phyloP scores from a whole-genome alignment of 1,140 invertebrate genomes.

The Zaprionus africanus region DNA sequence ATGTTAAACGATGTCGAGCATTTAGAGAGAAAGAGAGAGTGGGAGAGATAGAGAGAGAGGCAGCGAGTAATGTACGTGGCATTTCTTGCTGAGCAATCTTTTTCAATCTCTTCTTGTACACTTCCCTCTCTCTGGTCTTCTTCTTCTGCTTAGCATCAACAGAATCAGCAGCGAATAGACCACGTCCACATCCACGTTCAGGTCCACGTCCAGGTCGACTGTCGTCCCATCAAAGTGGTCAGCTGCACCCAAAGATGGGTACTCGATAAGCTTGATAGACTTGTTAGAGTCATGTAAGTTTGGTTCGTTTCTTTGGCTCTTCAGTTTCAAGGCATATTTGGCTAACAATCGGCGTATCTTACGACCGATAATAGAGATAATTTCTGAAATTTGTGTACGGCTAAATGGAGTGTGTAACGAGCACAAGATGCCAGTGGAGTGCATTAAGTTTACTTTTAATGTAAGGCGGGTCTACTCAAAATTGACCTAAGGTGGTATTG shows the following conservation, averaged over 20 bases:
- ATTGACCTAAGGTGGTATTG: neutral
- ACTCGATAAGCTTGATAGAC: slow-evolving; percentile 16
- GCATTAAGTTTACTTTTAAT: neutral
- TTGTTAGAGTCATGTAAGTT: slow-evolving; percentile 16
- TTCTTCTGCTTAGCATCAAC: neutral
- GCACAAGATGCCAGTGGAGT: neutral
- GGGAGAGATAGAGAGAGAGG: slow-evolving; percentile 24
- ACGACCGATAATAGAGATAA: neutral
- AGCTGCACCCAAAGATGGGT: neutral
- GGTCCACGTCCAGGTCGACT: neutral
- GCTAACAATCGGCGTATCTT: neutral
- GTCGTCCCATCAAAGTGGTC: neutral
- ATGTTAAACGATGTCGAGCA: slow-evolving; percentile 81
- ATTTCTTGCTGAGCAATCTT: slow-evolving; percentile 6
- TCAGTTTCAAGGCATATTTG: neutral
- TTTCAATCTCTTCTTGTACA: neutral
- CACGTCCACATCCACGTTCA: neutral
- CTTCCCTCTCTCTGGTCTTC: neutral
- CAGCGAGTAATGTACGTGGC: slow-evolving; percentile 17
- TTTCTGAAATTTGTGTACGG: slow-evolving; percentile 1
- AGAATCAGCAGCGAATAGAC: slow-evolving; percentile 1
- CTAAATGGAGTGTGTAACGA: neutral
- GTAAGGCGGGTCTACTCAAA: neutral
- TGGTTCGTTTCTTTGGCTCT: neutral
- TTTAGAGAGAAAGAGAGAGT: slow-evolving; percentile 26